Percentiles rank a stretch among this genome's conserved stretches.
Conservation (phyloP, 2,797 vertebrate species). For the Mionectes olivaceus region DNA sequence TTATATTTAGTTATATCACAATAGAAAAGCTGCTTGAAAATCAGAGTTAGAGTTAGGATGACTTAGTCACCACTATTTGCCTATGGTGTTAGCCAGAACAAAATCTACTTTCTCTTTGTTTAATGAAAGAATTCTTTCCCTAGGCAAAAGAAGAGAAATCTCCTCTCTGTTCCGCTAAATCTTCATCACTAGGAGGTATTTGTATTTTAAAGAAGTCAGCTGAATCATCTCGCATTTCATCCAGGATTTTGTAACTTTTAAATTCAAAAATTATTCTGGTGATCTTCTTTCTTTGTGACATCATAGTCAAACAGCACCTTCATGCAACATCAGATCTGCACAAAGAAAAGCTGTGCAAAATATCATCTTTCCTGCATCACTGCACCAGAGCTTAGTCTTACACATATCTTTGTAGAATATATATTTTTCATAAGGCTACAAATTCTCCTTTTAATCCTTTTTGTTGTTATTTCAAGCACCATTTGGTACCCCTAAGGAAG, state of each 20-base stretch:
- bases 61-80: not conserved
- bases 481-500: not conserved
- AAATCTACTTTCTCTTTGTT: not conserved
- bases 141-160: not conserved
- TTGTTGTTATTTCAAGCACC: not conserved
- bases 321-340: not conserved
- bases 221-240: not conserved
- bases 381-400: not conserved
- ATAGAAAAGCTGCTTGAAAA: not conserved
- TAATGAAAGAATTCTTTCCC: conserved; percentile 1
- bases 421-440: not conserved
- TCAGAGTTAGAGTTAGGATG: not conserved
- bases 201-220: not conserved
- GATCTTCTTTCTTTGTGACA: not conserved
- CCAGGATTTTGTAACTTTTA: not conserved
- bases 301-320: not conserved
- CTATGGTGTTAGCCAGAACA: not conserved
- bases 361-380: not conserved
- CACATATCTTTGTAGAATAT: not conserved
- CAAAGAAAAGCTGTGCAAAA: not conserved
- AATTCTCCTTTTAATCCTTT: not conserved
- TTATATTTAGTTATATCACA: not conserved
- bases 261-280: not conserved
- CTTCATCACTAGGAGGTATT: not conserved
- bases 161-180: not conserved